Evolutionary conservation across 2,113 vertebrate genomes (phyloP).

Genomic region (Propithecus coquereli): DNA sequence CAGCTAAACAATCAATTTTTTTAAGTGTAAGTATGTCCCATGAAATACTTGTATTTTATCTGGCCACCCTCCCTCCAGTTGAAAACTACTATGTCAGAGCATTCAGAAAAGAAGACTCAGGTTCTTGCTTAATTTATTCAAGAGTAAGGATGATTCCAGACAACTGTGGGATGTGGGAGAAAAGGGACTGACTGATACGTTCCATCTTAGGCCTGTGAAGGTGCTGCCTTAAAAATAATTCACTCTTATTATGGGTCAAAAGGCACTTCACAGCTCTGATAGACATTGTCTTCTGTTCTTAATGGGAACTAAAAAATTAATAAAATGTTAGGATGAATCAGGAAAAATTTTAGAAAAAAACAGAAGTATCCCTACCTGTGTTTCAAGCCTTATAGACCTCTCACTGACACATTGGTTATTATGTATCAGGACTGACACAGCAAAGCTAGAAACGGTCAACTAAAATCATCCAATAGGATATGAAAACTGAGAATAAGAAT

Average conservation of each 20-base stretch:
- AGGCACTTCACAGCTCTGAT: background rate
- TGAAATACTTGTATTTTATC: background rate
- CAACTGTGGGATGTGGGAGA: background rate
- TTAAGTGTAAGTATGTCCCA: background rate
- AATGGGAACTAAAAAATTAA: background rate
- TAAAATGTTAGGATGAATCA: background rate
- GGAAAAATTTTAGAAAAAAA: background rate
- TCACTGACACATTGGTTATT: background rate
- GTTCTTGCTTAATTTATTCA: background rate
- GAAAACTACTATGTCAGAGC: background rate
- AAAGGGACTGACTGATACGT: background rate
- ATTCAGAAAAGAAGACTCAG: background rate
- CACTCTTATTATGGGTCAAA: background rate
- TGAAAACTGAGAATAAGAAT: background rate
- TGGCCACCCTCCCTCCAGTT: background rate
- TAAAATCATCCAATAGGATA: background rate
- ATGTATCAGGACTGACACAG: background rate
- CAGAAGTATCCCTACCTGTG: background rate
- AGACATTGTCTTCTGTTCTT: background rate
- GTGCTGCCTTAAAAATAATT: background rate
- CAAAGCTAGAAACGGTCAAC: background rate
- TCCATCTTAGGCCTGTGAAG: background rate
- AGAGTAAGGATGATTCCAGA: background rate
- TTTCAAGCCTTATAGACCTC: background rate
- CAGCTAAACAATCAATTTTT: background rate